Evolutionary conservation across 2,888 invertebrate genomes (phyloP), one percentile per base, ranked within the genome.

Genomic region (Drosophila affinis): DNA sequence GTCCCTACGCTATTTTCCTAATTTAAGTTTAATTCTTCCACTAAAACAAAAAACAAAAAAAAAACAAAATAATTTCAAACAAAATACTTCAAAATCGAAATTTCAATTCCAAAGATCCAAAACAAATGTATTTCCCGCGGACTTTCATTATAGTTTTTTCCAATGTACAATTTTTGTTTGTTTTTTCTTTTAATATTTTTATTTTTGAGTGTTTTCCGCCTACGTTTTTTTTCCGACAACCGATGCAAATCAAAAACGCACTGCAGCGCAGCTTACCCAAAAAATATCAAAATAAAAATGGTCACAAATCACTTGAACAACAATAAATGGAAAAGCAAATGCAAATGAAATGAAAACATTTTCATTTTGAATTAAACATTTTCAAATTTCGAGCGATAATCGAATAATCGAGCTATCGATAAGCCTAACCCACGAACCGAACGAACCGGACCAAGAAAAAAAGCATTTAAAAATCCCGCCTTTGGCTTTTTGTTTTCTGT

Each of bases 401-500:
- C 17, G 52, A 58, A 39, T 39, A 39, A 39, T 39, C 39, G 39
- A 39, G 14, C 39, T 39, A n/a, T 39, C 39, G 39, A 39, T 39
- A 7, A 57, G 39, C 14, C 14, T n/a, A 48, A 68, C 45, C 24
- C 10, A 59, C 14, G 45, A 63, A 24, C 27, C 39, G 44, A 51
- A 32, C 10, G 52, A 46, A 48, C 29, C 24, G 48, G 52, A 18
- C 12, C 24, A 5, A 44, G 53, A 46, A 53, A 48, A 54, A 49
- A 39, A 72, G 39, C 39, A 93, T 95, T 95, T 39, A 14, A 39
- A 39, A 39, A 39, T 39, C n/a, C n/a, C 95, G 96, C 96, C 96
- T 95, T 95, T 95, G 96, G 96, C 96, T 96, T 94, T 95, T 94
- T 94, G 86, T 78, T 81, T 71, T 64, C 54, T 62, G 57, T 63